phyloP scores from a whole-genome alignment of 2,113 vertebrate species.

The Damaliscus lunatus region DNA sequence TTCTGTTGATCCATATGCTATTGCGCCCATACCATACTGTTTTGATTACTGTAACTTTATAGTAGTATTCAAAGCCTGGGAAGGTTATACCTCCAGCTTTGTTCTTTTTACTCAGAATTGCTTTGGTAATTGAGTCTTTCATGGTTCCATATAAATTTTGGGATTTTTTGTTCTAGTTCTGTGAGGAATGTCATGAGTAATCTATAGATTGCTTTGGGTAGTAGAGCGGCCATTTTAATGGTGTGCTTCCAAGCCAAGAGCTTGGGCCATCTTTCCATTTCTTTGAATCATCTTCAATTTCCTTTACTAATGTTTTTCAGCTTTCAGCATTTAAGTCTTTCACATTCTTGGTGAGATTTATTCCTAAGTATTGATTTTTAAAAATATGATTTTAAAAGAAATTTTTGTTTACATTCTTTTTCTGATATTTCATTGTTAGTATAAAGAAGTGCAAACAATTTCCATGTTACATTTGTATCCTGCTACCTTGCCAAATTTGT shows the following conservation, averaged over 20 bases:
- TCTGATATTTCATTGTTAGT: neutral
- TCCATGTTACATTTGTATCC: neutral
- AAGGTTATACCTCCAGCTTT: neutral
- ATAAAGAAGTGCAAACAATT: neutral
- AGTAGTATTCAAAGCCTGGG: neutral
- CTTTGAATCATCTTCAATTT: neutral
- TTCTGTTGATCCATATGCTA: neutral
- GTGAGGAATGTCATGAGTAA: neutral
- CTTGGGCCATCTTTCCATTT: neutral
- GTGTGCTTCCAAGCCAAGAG: neutral
- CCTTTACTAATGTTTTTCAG: neutral
- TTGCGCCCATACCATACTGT: neutral
- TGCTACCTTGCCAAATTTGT: neutral
- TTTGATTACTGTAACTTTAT: neutral
- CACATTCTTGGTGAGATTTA: neutral
- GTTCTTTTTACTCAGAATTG: neutral
- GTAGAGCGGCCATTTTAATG: neutral
- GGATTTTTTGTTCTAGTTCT: neutral
- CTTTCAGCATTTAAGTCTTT: neutral
- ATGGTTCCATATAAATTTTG: neutral
- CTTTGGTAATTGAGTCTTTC: neutral
- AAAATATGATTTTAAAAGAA: neutral
- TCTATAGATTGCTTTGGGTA: neutral
- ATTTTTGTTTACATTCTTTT: neutral
- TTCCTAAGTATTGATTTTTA: neutral